A percentile compares a stretch with the other conserved stretches of the same genome.
These are phyloP conservation scores for Falco peregrinus DNA, from an alignment of 2,797 vertebrate genomes.

Conservation along the genomic window DNA sequence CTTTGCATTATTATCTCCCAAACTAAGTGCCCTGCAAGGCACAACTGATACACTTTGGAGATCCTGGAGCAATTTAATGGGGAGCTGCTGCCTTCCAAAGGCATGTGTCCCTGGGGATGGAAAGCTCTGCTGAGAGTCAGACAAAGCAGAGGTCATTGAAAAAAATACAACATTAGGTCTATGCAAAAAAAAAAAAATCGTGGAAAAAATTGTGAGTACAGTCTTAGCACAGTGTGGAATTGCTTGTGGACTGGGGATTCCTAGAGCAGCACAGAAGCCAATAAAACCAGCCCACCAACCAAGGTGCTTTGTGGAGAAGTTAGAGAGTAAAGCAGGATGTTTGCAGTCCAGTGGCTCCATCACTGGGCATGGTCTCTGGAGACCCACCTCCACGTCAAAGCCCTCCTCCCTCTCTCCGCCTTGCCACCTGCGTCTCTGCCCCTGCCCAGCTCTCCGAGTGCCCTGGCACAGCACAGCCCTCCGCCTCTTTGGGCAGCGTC, in stretches of 20 bases:
- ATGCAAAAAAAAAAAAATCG: not conserved
- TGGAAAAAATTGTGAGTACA: not conserved
- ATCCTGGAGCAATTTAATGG: not conserved
- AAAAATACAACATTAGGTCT: not conserved
- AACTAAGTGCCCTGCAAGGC: not conserved
- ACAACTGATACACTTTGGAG: not conserved
- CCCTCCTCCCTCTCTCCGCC: not conserved
- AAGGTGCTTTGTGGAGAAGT: not conserved
- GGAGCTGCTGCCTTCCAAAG: not conserved
- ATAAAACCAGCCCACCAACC: not conserved
- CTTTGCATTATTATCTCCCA: not conserved
- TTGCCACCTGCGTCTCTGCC: not conserved
- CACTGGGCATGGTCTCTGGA: not conserved
- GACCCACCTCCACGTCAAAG: not conserved
- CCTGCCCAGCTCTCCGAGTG: not conserved
- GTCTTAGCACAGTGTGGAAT: not conserved
- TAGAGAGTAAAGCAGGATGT: not conserved
- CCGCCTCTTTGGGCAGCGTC: accelerated
- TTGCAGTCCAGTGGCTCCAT: not conserved
- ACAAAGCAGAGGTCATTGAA: not conserved
- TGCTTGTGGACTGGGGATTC: not conserved
- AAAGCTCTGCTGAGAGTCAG: not conserved
- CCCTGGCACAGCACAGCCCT: not conserved
- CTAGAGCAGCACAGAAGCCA: not conserved
- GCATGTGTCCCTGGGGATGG: not conserved